Percentiles rank a stretch among this genome's conserved stretches.
These are phyloP conservation scores for Norana najaformis DNA, from an alignment of 2,888 invertebrate species.

Conservation along the genomic window DNA sequence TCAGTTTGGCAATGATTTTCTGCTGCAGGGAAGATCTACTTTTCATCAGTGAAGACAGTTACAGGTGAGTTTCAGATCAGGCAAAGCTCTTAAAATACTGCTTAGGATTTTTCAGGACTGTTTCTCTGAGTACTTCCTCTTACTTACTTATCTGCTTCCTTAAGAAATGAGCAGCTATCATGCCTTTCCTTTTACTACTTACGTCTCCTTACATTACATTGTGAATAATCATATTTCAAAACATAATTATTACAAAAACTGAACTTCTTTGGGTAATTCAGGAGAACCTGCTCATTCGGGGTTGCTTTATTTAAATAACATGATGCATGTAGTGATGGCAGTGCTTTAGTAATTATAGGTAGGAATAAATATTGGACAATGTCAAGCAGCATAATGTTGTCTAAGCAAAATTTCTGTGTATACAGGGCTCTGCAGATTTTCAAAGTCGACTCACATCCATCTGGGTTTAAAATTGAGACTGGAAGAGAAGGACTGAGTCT, in stretches of 20 bases:
- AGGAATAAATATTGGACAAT: background rate
- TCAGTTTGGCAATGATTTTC: background rate
- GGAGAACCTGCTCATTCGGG: background rate
- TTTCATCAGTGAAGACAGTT: slow-evolving; percentile 74
- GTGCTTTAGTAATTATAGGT: background rate
- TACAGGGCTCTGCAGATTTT: slow-evolving; percentile 75
- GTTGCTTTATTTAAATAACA: background rate
- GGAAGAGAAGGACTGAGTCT: slow-evolving; percentile 75
- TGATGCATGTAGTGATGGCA: background rate
- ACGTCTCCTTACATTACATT: background rate
- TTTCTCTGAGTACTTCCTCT: background rate
- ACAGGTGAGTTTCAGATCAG: slow-evolving; percentile 55
- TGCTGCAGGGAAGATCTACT: slow-evolving; percentile 71
- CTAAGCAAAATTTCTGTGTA: background rate
- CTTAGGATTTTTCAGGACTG: background rate
- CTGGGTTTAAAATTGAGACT: slow-evolving; percentile 73
- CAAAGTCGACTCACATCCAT: slow-evolving; percentile 74
- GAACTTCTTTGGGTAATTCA: background rate
- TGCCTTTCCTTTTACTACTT: background rate
- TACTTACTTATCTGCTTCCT: too few species aligned
- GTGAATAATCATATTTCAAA: background rate
- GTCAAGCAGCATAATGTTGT: background rate
- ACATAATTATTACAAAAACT: background rate
- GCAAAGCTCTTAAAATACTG: background rate
- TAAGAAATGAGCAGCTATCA: too few species aligned